phyloP scores from a whole-genome alignment of 1,140 invertebrate species.

The Drosophila ironensis region DNA sequence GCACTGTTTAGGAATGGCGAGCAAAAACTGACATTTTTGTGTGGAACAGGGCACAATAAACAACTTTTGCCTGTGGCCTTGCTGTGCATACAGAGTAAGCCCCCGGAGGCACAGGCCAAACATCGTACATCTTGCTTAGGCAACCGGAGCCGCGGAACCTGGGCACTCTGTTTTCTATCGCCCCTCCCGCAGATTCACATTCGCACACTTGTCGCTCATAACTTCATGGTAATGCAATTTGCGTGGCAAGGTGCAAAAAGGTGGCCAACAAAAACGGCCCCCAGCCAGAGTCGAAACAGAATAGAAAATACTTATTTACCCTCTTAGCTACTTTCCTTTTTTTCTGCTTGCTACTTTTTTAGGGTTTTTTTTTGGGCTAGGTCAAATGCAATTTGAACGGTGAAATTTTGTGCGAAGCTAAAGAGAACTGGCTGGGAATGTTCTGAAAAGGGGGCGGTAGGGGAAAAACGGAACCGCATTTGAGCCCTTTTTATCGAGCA shows the following conservation, averaged over 20 bases:
- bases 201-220: conserved; percentile 77
- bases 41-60: conserved; percentile 19
- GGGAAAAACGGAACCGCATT: conserved; percentile 73
- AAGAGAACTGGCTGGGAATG: conserved; percentile 46
- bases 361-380: conserved; percentile 21
- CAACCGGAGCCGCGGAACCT: neutral
- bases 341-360: neutral
- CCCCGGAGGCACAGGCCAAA: conserved; percentile 42
- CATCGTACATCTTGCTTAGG: conserved; percentile 47
- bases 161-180: conserved; percentile 17
- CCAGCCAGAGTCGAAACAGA: conserved; percentile 5
- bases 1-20: neutral
- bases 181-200: conserved; percentile 52
- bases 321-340: conserved; percentile 37
- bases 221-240: conserved; percentile 68
- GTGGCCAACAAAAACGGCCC: conserved; percentile 29
- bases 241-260: conserved; percentile 61
- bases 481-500: conserved; percentile 78
- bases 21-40: conserved; percentile 24
- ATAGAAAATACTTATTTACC: conserved; percentile 62
- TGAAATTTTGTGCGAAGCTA: conserved; percentile 44
- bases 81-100: conserved; percentile 17
- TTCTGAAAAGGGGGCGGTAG: conserved; percentile 51
- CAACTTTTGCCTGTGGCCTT: conserved; percentile 23
- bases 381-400: conserved; percentile 59